Evolutionary conservation across 1,140 invertebrate genomes (phyloP), one percentile per base, ranked within the genome.

Genomic region (Drosophila orena): DNA sequence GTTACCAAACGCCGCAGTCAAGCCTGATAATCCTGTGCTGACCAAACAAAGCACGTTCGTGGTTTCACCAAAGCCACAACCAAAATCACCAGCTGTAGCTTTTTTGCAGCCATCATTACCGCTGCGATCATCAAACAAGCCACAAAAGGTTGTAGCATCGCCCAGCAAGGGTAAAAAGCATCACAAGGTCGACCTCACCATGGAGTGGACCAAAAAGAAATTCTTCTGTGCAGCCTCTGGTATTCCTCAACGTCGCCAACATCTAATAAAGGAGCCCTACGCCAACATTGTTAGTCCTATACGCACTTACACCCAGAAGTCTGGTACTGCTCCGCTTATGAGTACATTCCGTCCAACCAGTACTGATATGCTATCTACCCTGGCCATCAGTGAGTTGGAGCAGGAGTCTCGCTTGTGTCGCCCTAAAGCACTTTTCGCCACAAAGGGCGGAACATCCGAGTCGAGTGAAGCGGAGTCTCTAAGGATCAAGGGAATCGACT

Each of bases 261-360:
- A 56, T 5, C 61, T 84, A 27, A 20, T 68, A 5, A 70, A 86
- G 46, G 46, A 83, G 46, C 57, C 84, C 10, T 93, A 73, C 59
- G 79, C 81, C 3, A 78, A 93, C 57, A 90, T 93, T 42, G 74
- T 92, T 2, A 93, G 93, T 77, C 93, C 93, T 0, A 90, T 93
- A 24, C 83, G 90, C 17, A 54, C 91, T 0, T 93, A 93, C 53
- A 93, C 92, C 5, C 91, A 93, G 4, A 93, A 93, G 22, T 93
- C 92, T 0, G 77, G 84, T 2, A 90, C 72, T 3, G 83, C 91
- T 0, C 91, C 91, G 0, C 53, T 92, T 0, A 91, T 92, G 88
- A 77, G 77, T n/a, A 72, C 59, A 24, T 76, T 90, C 12, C 74
- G 75, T 4, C 66, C 77, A 35, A 74, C 52, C 7, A 38, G 56